Base-by-base conservation (phyloP, 2,888 invertebrate species). In the Tortricodes alternella region DNA sequence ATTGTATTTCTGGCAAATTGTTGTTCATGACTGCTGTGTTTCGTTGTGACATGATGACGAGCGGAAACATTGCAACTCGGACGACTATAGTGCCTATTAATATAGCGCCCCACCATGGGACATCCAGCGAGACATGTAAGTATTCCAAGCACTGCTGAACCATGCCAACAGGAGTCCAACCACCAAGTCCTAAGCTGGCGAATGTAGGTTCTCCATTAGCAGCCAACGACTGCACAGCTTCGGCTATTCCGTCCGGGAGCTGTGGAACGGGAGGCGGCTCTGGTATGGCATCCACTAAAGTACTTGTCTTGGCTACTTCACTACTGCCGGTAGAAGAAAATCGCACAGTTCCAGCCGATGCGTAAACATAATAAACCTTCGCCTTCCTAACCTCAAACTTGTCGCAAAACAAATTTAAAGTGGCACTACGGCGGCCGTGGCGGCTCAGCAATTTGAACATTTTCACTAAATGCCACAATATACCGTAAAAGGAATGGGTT, bases 51-150 rank as follows among this genome's bases (percentile, higher is more conserved):
- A 94, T 81, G 49, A 99, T 92, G 0, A 98, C 96, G 51, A 99
- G 80, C 0, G 98, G 98, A 68, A 99, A 97, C 78, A 98, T 91
- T 0, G 93, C 65, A 0, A 94, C 72, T 70, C 99, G 93, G 0
- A 98, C 93, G 23, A 93, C 80, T 1, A 96, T 58, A 0, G 98
- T 98, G n/a, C 95, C 96, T 51, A 95, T 84, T 2, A 94, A 91
- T 67, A 99, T 98, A 8, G 96, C 91, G 29, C 92, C 94, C 98
- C 98, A 99, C 99, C 99, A 99, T 0, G 99, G 99, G 8, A 99
- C 63, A 66, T 95, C 96, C 8, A 93, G 81, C 0, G 92, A 84
- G n/a, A 96, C 92, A 76, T 99, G 99, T 32, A 98, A 67, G 70
- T 90, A 95, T 82, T 99, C 98, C 68, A 99, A 87, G 60, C 92